These are phyloP conservation scores for Flexamia atlantica DNA, from an alignment of 2,888 invertebrate species.

Conservation along the genomic window DNA sequence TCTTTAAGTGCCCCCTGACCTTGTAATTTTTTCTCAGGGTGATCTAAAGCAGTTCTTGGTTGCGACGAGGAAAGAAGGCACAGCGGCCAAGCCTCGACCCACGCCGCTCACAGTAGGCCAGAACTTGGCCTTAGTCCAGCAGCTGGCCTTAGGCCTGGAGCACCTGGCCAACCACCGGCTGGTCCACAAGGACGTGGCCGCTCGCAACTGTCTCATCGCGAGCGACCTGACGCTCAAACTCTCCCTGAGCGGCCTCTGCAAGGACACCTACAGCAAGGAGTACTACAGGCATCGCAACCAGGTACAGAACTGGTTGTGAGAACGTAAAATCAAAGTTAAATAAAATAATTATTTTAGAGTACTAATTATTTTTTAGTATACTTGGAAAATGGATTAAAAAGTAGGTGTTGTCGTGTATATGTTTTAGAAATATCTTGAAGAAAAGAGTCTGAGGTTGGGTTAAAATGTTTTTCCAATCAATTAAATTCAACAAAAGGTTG, in stretches of 20 bases:
- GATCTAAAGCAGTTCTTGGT: constrained; percentile 93
- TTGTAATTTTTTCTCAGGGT: constrained; percentile 83
- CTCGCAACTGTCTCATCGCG: constrained; percentile 93
- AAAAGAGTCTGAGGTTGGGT: no score
- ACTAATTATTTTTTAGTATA: no score
- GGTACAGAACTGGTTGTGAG: no score
- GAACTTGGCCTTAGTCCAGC: constrained; percentile 82
- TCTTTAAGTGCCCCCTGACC: no score
- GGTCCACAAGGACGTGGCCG: constrained; percentile 95
- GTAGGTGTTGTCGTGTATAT: no score
- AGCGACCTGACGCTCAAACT: constrained; percentile 90
- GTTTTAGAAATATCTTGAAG: no score
- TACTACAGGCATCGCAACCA: constrained; percentile 92
- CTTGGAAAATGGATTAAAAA: no score
- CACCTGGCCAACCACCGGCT: constrained; percentile 85
- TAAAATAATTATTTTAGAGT: no score
- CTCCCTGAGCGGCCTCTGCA: constrained; percentile 86
- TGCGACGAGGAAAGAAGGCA: constrained; percentile 76
- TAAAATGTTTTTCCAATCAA: no score
- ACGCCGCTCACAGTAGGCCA: constrained; percentile 77
- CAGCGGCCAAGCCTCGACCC: constrained; percentile 71
- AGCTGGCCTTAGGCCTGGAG: constrained; percentile 90
- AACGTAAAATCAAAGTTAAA: no score
- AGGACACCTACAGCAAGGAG: constrained; percentile 93
- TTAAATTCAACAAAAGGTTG: no score